Evolutionary conservation across 1,140 invertebrate species (phyloP), one percentile per base, ranked within the genome.

Genomic region (Musca domestica): DNA sequence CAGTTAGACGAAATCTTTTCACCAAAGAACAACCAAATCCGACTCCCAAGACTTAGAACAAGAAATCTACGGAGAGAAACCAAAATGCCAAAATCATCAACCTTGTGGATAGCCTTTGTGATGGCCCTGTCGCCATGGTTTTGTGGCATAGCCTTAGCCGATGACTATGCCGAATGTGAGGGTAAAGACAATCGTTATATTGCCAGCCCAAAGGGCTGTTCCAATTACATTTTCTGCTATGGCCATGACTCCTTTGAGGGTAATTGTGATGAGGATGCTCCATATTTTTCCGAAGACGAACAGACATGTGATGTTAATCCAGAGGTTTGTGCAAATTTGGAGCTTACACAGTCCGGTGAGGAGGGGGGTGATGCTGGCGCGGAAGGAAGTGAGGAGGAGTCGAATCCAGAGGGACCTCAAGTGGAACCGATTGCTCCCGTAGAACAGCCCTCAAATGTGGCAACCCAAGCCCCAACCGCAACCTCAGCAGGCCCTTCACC

Each of bases 191-290:
- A 70, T 10, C 54, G 66, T 3, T 78, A 75, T 52, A 72, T 77
- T 10, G 68, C 72, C 14, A 77, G 74, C 23, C 75, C 66, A 64
- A 68, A 78, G 0, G 74, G 54, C 58, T 78, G 77, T 15, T 71
- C 74, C 22, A 70, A 68, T 6, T 78, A 76, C 67, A 71, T 78
- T 0, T 77, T 74, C 30, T 78, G 77, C 30, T 58, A 71, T 61
- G 75, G 73, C 4, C 73, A 74, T 9, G 75, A 78, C 19, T 78
- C 77, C 2, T 5, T 65, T 1, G 52, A 69, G 52, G 77, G 75
- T 17, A 67, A 74, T 7, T 78, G 77, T 54, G 73, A 71, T 15
- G 71, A 67, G 0, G 76, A 76, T 1, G 70, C 72, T 34, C 56
- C 56, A 1, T 78, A 78, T 47, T 78, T 78, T 25, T 74, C 79